phyloP scores from a whole-genome alignment of 1,140 invertebrate species.

The Micrasema minimum region DNA sequence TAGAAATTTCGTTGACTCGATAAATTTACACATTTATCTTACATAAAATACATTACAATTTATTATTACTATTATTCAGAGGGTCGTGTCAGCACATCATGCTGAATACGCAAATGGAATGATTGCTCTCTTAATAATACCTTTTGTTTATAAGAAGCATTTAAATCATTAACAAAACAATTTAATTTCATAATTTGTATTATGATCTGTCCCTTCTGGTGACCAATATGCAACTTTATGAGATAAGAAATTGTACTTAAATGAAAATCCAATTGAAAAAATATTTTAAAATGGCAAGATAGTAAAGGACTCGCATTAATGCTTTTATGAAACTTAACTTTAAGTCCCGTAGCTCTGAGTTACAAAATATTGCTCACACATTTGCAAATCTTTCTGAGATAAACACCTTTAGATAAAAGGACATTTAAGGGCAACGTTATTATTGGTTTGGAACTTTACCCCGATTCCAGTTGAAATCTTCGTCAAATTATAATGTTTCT shows the following conservation, averaged over 20 bases:
- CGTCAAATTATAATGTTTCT: slow-evolving; percentile 8
- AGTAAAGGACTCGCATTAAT: background rate
- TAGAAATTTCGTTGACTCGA: slow-evolving; percentile 22
- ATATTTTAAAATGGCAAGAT: slow-evolving; percentile 11
- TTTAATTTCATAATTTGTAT: background rate
- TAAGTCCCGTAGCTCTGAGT: too few relatives aligned
- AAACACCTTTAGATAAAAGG: slow-evolving; percentile 1
- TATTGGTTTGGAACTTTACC: slow-evolving; percentile 1
- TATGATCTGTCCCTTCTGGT: background rate
- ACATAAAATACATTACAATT: slow-evolving; percentile 30
- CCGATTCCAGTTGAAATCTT: background rate
- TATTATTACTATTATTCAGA: slow-evolving; percentile 2
- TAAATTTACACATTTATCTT: slow-evolving; percentile 20
- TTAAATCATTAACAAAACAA: slow-evolving; percentile 10
- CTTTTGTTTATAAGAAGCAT: background rate
- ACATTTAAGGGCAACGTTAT: slow-evolving; percentile 10
- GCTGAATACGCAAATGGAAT: background rate
- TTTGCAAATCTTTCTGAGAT: too few relatives aligned
- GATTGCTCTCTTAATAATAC: slow-evolving; percentile 16
- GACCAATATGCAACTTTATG: background rate
- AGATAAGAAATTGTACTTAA: too few relatives aligned
- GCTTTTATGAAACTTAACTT: too few relatives aligned
- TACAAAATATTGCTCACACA: too few relatives aligned
- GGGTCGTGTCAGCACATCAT: slow-evolving; percentile 3
- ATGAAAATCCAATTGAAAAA: background rate